phyloP scores from a whole-genome alignment of 2,113 vertebrate species.

The Leptobrachium leishanense region DNA sequence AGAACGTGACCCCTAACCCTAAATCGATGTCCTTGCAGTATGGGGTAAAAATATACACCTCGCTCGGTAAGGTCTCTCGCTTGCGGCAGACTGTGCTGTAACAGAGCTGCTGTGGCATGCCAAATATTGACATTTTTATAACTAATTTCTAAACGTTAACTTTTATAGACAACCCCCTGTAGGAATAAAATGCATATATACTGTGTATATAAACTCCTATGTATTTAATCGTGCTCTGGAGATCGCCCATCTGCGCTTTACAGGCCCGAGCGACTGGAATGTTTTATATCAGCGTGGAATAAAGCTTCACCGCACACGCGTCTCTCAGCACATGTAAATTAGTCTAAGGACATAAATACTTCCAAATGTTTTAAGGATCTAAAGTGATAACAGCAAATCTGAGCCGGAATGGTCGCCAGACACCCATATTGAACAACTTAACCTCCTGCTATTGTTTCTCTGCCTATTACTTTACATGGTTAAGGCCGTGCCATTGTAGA shows the following conservation, averaged over 20 bases:
- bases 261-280: slow-evolving; percentile 24
- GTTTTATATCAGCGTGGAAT: slow-evolving; percentile 33
- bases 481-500: background rate
- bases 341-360: slow-evolving; percentile 46
- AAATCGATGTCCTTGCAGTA: no score
- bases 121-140: no score
- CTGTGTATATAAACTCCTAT: background rate
- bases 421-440: slow-evolving; percentile 43
- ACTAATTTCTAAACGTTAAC: no score
- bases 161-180: no score
- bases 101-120: no score
- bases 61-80: no score
- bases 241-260: slow-evolving; percentile 28
- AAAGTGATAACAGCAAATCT: slow-evolving; percentile 41
- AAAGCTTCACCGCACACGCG: slow-evolving; percentile 21
- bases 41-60: no score
- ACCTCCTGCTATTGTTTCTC: slow-evolving; percentile 39
- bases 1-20: no score
- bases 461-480: background rate
- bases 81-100: no score
- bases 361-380: slow-evolving; percentile 46
- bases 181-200: no score
- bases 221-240: slow-evolving; percentile 2
- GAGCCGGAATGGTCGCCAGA: slow-evolving; percentile 38
- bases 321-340: slow-evolving; percentile 49